phyloP scores from a whole-genome alignment of 2,113 vertebrate genomes.

The Coturnix japonica region DNA sequence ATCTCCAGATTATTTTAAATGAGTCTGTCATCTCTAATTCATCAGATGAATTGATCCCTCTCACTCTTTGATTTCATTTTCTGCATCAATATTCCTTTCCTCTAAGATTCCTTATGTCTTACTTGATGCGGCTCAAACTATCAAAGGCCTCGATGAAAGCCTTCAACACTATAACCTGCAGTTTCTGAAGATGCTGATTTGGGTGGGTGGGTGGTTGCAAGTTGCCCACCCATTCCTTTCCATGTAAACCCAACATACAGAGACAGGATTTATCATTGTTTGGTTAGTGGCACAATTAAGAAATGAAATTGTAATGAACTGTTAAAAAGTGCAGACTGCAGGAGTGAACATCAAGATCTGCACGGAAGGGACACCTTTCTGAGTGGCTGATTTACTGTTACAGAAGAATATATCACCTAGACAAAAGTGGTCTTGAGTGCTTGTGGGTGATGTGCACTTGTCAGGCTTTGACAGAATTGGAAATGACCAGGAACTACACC shows the following conservation, averaged over 20 bases:
- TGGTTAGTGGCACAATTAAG: neutral
- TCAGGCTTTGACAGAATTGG: neutral
- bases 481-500: rapidly evolving
- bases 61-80: neutral
- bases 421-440: neutral
- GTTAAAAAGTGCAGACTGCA: neutral
- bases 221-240: neutral
- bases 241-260: neutral
- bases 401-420: neutral
- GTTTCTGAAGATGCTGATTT: neutral
- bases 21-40: neutral
- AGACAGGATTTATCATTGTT: neutral
- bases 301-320: neutral
- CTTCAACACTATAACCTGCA: neutral
- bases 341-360: neutral
- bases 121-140: neutral
- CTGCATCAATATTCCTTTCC: neutral
- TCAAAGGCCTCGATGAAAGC: neutral
- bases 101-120: neutral
- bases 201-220: neutral
- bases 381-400: neutral
- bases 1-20: neutral
- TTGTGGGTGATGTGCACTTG: neutral
- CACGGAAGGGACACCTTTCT: neutral
- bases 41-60: neutral